Percentiles rank a stretch among this genome's conserved stretches.
Evolutionary conservation across 2,113 vertebrate species (phyloP).

Genomic region (Pituophis catenifer): DNA sequence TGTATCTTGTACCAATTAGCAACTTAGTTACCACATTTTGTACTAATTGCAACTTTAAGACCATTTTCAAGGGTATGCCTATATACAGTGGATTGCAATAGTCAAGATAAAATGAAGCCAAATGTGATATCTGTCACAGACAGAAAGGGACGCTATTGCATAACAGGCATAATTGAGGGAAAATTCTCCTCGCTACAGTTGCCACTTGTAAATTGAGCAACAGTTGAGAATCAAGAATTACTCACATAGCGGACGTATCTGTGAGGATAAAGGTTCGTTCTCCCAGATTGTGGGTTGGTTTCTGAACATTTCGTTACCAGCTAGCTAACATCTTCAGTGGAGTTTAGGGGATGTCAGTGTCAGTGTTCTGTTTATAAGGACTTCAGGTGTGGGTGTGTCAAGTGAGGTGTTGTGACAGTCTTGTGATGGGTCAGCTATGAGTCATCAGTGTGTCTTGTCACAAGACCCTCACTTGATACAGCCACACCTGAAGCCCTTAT

Average conservation of each 20-base stretch:
- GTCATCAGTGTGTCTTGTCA: too few relatives aligned
- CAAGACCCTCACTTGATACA: too few relatives aligned
- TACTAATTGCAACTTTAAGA: background rate
- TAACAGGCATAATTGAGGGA: background rate
- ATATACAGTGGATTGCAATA: background rate
- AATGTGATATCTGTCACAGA: background rate
- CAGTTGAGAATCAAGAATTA: background rate
- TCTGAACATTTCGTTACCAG: too few relatives aligned
- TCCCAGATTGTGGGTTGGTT: too few relatives aligned
- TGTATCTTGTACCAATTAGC: background rate
- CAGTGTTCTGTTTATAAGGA: too few relatives aligned
- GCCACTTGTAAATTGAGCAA: background rate
- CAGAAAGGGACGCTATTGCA: background rate
- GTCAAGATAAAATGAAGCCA: background rate
- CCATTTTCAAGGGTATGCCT: background rate
- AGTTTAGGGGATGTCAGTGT: too few relatives aligned
- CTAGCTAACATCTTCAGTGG: too few relatives aligned
- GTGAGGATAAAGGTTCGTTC: too few relatives aligned
- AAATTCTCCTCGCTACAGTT: background rate
- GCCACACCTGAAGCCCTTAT: too few relatives aligned
- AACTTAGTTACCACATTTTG: background rate
- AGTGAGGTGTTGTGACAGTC: too few relatives aligned
- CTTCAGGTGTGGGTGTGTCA: too few relatives aligned
- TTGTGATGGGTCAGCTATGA: too few relatives aligned
- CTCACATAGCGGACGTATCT: background rate